phyloP scores from a whole-genome alignment of 2,888 invertebrate genomes.

The Troides oblongomaculatus region DNA sequence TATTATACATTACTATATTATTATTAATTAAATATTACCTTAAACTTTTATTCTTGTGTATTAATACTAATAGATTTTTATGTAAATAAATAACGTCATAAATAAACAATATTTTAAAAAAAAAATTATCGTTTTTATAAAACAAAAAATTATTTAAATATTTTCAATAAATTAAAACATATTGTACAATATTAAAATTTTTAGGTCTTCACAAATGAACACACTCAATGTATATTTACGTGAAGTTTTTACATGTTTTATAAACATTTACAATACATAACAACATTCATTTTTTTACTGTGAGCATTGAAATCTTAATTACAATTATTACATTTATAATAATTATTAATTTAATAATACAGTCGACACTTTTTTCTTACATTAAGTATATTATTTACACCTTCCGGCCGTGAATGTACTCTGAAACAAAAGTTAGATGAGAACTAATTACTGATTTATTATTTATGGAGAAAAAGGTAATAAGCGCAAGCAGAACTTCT shows the following conservation, averaged over 20 bases:
- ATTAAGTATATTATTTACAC: constrained; percentile 45
- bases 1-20: too few species aligned
- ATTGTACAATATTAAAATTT: not conserved
- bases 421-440: constrained; percentile 52
- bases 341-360: not conserved
- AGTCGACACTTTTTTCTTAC: constrained; percentile 3
- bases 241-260: too few species aligned
- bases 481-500: not conserved
- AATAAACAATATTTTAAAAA: not conserved
- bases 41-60: too few species aligned
- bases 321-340: not conserved
- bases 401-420: constrained; percentile 65
- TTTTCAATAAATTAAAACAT: not conserved
- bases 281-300: not conserved
- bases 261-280: too few species aligned
- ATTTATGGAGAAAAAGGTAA: not conserved
- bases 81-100: too few species aligned
- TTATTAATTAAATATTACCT: too few species aligned
- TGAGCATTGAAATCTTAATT: not conserved
- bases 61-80: too few species aligned
- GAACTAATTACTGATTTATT: too few species aligned
- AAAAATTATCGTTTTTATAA: not conserved
- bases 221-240: too few species aligned
- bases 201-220: too few species aligned
- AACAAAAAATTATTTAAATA: not conserved